Evolutionary conservation across 2,113 vertebrate genomes (phyloP), one percentile per base, ranked within the genome.

Genomic region (Triplophysa siluroides): DNA sequence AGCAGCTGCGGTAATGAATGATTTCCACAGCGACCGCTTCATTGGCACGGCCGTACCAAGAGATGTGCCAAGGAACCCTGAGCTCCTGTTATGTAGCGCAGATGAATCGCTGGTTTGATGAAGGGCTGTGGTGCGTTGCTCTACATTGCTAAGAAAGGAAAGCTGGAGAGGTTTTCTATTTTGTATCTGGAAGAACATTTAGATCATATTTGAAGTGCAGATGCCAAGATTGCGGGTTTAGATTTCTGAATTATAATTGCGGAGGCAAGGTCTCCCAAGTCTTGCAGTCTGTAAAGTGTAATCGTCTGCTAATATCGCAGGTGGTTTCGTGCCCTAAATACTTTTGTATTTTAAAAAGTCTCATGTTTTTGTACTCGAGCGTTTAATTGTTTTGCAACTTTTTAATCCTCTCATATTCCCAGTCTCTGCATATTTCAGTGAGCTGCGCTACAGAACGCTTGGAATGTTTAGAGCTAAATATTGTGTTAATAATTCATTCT

Each of bases 401-500:
- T 24, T 41, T 11, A 29, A 67, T 73, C 50, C 29, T 19, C 23
- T 18, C 47, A 74, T 61, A 45, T 73, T 82, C 74, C 68, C 52
- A 23, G 70, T 60, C 24, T 16, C 54, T 74, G 50, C 63, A 82
- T 79, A 50, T 76, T 78, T 82, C 62, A 79, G 81, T 33, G 14
- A 6, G 33, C 61, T 74, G 12, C 26, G 24, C 79, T 84, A 50
- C 73, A 50, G 65, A 38, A 75, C 45, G 56, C 14, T 78, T 52
- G 26, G 47, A 10, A 38, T 54, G 61, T 73, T 58, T 52, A 50
- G 65, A 79, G 19, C 75, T 56, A 75, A 80, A 78, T 81, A 45
- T 68, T 52, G 21, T 45, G 87, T 87, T 47, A 85, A 90, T 91
- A 87, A 91, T 92, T 91, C 86, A 89, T 90, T 80, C 83, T 83